These are phyloP conservation scores for Meloidogyne exigua DNA, from an alignment of 1,140 invertebrate species.

Conservation along the genomic window DNA sequence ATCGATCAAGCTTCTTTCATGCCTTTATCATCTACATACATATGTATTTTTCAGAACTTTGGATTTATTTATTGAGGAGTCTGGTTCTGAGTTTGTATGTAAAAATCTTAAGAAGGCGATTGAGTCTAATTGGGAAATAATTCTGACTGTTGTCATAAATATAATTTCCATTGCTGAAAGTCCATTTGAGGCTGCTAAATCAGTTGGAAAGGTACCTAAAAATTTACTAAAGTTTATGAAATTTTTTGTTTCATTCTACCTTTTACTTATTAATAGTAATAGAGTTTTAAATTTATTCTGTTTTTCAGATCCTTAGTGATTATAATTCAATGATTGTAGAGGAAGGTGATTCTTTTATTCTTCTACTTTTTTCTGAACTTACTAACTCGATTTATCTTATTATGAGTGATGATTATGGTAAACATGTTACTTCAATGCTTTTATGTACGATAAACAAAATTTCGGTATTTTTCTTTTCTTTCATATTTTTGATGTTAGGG, in stretches of 20 bases:
- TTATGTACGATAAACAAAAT: constrained; percentile 46
- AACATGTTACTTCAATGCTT: constrained; percentile 48
- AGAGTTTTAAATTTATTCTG: constrained; percentile 5
- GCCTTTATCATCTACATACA: too few relatives aligned
- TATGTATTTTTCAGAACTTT: constrained; percentile 28
- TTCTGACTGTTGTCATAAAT: constrained; percentile 28
- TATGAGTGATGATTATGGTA: constrained; percentile 50
- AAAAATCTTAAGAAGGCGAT: constrained; percentile 50
- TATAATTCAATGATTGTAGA: constrained; percentile 43
- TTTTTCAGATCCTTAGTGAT: constrained; percentile 44
- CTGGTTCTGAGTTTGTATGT: constrained; percentile 42
- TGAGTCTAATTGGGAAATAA: constrained; percentile 37
- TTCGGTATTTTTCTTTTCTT: constrained; percentile 3
- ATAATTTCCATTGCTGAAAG: constrained; percentile 39
- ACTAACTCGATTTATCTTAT: constrained; percentile 28
- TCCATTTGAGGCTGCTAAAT: constrained; percentile 42
- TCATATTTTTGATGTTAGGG: constrained; percentile 13
- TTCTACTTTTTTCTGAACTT: constrained; percentile 8
- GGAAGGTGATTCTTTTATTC: constrained; percentile 41
- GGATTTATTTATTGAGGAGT: constrained; percentile 44
- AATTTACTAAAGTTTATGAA: neutral
- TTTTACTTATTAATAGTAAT: too few relatives aligned
- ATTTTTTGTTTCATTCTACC: neutral
- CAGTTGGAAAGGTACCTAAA: constrained; percentile 45
- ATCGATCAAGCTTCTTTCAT: too few relatives aligned